These are phyloP conservation scores for Wasmannia auropunctata DNA, from an alignment of 1,140 invertebrate genomes.

Conservation along the genomic window DNA sequence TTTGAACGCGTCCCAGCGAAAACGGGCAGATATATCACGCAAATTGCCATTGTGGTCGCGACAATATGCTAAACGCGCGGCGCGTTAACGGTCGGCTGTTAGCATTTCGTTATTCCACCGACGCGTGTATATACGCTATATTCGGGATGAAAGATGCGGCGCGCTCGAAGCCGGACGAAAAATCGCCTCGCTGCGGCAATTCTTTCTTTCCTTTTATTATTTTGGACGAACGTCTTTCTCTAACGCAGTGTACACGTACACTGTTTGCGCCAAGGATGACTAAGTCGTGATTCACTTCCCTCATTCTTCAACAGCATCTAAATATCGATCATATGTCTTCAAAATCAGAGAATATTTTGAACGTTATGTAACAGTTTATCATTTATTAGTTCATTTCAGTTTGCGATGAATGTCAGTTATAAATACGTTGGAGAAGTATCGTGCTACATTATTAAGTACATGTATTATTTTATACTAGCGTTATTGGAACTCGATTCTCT, in stretches of 20 bases:
- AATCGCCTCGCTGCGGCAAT: background rate
- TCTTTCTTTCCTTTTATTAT: constrained; percentile 17
- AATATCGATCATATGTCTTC: background rate
- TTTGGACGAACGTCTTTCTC: background rate
- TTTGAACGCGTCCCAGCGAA: constrained; percentile 78
- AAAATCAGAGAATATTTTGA: background rate
- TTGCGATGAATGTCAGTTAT: background rate
- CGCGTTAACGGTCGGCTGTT: constrained; percentile 72
- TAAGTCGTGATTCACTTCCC: constrained; percentile 5
- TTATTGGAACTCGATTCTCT: background rate
- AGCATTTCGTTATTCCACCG: constrained; percentile 79
- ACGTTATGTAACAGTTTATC: no score
- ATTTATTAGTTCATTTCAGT: background rate
- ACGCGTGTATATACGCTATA: background rate
- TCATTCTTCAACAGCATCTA: background rate
- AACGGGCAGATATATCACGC: constrained; percentile 82
- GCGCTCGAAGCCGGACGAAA: constrained; percentile 1
- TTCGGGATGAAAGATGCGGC: constrained; percentile 34
- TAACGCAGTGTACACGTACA: background rate
- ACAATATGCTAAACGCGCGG: constrained; percentile 81
- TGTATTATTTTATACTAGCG: background rate
- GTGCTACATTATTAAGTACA: no score
- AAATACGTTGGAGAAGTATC: background rate
- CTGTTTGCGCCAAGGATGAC: background rate
- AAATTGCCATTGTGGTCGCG: constrained; percentile 85